Base-by-base conservation (phyloP, 2,888 invertebrate species). In the Ochropleura leucogaster region DNA sequence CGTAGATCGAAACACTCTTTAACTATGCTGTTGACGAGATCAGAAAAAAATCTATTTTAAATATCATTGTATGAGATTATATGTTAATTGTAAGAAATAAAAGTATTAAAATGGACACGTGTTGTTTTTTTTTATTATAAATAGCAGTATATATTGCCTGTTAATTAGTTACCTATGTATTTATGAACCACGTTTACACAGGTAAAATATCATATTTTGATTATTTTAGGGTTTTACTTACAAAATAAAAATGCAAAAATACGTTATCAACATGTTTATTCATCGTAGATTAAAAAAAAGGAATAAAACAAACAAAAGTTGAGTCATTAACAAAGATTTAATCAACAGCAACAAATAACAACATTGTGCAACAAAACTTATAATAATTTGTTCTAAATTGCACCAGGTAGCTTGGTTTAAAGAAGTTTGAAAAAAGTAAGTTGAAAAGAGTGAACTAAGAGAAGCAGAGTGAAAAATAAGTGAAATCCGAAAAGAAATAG, bases 31-130 rank as follows among this genome's bases (percentile, higher is more conserved):
- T 95, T 95, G 89, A 92, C 89, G 79, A 91, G 90, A 92, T 93
- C 91, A 89, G 93, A 94, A 93, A 92, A n/a, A 94, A 94, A 93
- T 95, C 94, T 96, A 96, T 96, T 96, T 96, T 96, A 95, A 96
- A 95, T 96, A 96, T 95, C 93, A 95, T 90, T 95, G 95, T 96
- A 96, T 89, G 93, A 94, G 91, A 93, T 89, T 95, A 93, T 93
- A 95, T 95, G 95, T 95, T 95, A 94, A 92, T 87, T 94, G 95
- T 96, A 95, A 93, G 88, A 92, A 93, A 95, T 95, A 94, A 94
- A 94, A 91, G 86, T 87, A 88, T 85, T 88, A 90, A 90, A 87
- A 80, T 40, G 16, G 8, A 4, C 9, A 59, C 1, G 40, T 1
- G 8, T 59, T 59, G 16, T 59, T 59, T 4, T 59, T n/a, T 59